A percentile compares a stretch with the other conserved stretches of the same genome.
These are phyloP conservation scores for Drosophila mayri DNA, from an alignment of 1,140 invertebrate species.

Conservation along the genomic window DNA sequence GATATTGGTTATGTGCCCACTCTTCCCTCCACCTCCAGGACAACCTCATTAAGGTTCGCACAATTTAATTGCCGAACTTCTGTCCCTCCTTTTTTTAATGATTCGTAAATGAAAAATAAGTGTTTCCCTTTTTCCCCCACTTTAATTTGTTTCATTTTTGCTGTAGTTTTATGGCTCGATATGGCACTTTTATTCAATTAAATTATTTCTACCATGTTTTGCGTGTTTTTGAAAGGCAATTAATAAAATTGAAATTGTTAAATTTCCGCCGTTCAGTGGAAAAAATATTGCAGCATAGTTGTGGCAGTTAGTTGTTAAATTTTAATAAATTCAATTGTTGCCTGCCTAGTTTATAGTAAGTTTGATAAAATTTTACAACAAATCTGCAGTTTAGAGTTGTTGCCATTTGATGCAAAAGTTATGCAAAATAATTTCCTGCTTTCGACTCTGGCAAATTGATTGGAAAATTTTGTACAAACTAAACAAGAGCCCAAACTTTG, in stretches of 20 bases:
- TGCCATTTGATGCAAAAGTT: slow-evolving; percentile 51
- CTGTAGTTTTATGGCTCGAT: slow-evolving; percentile 12
- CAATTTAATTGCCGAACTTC: slow-evolving; percentile 51
- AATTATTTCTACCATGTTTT: slow-evolving; percentile 34
- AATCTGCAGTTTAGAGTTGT: slow-evolving; percentile 21
- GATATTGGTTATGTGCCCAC: slow-evolving; percentile 15
- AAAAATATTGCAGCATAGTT: slow-evolving; percentile 22
- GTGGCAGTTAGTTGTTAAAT: slow-evolving; percentile 41
- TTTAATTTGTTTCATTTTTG: slow-evolving; percentile 19
- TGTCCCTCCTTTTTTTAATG: slow-evolving; percentile 22
- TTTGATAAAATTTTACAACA: slow-evolving; percentile 18
- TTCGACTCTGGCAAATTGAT: slow-evolving; percentile 52
- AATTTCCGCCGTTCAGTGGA: slow-evolving; percentile 33
- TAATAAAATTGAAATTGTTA: slow-evolving; percentile 69
- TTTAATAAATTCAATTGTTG: slow-evolving; percentile 65
- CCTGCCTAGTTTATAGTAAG: not conserved
- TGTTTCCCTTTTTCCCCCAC: slow-evolving; percentile 1
- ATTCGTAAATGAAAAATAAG: slow-evolving; percentile 46
- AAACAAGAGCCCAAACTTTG: slow-evolving; percentile 6
- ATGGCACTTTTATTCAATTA: slow-evolving; percentile 55
- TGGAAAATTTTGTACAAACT: slow-evolving; percentile 47
- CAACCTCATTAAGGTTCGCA: slow-evolving; percentile 44
- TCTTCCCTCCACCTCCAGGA: not conserved
- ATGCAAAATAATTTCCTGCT: slow-evolving; percentile 41
- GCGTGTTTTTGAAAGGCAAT: slow-evolving; percentile 60